phyloP scores from a whole-genome alignment of 2,888 invertebrate species.

The Drosophila prostipennis region DNA sequence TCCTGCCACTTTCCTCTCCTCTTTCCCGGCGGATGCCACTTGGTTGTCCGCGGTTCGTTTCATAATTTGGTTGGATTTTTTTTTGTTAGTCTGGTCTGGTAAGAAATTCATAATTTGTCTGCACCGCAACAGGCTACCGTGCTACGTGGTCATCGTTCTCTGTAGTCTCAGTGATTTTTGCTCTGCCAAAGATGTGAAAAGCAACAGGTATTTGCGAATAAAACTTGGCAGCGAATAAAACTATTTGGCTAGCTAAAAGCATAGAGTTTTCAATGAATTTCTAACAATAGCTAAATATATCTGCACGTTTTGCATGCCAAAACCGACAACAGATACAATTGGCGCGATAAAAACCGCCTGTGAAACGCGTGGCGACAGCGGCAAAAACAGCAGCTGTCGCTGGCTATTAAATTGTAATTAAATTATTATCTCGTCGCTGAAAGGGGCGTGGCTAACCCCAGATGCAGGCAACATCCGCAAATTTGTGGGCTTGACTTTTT shows the following conservation, averaged over 20 bases:
- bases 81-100: conserved; percentile 16
- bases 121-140: conserved; percentile 53
- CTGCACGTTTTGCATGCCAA: conserved; percentile 41
- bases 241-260: not conserved
- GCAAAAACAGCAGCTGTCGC: conserved; percentile 32
- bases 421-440: conserved; percentile 62
- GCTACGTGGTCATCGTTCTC: conserved; percentile 53
- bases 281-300: conserved; percentile 22
- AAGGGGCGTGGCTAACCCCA: conserved; percentile 36
- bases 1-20: not conserved
- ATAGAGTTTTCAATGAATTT: conserved; percentile 13
- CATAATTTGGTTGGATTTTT: conserved; percentile 53
- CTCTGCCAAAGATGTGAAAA: not conserved
- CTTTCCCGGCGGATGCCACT: conserved; percentile 30
- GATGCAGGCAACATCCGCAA: conserved; percentile 61
- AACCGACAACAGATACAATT: conserved; percentile 14
- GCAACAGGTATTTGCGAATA: conserved; percentile 40
- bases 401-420: conserved; percentile 68
- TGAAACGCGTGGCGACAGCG: conserved; percentile 45
- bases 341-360: conserved; percentile 27
- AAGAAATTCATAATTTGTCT: conserved; percentile 64
- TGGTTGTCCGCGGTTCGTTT: conserved; percentile 43
- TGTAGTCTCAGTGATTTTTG: conserved; percentile 2
- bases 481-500: conserved; percentile 39
- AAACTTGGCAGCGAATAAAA: conserved; percentile 28